Percentiles rank a stretch among this genome's conserved stretches.
These are phyloP conservation scores for Lycopodina hypogea DNA, from an alignment of 37 sponge, comb jelly and placozoan genomes.

Conservation along the genomic window DNA sequence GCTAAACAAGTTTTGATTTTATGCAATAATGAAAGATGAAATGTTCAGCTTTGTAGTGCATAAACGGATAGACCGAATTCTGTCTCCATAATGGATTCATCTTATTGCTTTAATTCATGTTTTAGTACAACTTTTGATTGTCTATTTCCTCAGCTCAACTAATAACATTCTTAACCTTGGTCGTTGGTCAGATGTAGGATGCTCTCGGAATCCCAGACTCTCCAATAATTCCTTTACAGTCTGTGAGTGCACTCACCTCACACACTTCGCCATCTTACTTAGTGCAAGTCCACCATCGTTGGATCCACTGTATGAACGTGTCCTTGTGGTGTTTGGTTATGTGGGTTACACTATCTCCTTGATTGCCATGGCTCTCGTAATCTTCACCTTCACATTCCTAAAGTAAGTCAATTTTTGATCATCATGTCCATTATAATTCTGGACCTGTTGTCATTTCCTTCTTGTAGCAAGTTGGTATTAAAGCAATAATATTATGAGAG, in stretches of 20 bases:
- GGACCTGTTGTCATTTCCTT: too few relatives aligned
- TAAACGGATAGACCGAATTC: too few relatives aligned
- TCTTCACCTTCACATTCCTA: not conserved
- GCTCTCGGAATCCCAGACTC: conserved; percentile 8
- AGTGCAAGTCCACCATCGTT: conserved; percentile 11
- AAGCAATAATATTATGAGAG: too few relatives aligned
- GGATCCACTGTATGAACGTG: not conserved
- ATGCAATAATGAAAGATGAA: too few relatives aligned
- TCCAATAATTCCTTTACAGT: conserved; percentile 17
- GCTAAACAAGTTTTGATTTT: too few relatives aligned
- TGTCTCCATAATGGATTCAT: too few relatives aligned
- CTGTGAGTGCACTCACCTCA: conserved; percentile 64
- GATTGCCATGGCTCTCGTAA: conserved; percentile 4
- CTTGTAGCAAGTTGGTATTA: too few relatives aligned
- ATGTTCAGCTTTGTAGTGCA: too few relatives aligned
- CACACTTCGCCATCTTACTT: conserved; percentile 69
- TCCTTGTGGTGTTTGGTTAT: conserved; percentile 13
- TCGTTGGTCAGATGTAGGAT: conserved; percentile 37
- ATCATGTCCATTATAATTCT: too few relatives aligned
- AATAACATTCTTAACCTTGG: not conserved
- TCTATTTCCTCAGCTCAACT: not conserved
- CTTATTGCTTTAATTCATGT: too few relatives aligned
- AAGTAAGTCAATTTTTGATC: not conserved
- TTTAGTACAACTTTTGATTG: too few relatives aligned
- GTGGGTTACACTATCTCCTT: conserved; percentile 11